Evolutionary conservation across 2,113 vertebrate genomes (phyloP).

Genomic region (Reinhardtius hippoglossoides): DNA sequence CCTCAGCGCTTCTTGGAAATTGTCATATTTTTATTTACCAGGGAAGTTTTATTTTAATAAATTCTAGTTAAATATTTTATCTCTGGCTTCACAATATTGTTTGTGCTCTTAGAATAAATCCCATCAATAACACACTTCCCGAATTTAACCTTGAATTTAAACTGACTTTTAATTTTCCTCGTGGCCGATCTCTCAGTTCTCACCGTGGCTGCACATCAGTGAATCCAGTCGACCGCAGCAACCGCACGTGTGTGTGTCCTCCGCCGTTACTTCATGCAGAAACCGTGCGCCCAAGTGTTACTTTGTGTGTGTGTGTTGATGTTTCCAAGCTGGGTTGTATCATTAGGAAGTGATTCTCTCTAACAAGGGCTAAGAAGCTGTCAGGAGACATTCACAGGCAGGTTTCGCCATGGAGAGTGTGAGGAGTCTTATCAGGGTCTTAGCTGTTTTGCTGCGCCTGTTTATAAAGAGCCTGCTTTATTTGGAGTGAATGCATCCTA

Average conservation of each 20-base stretch:
- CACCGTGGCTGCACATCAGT: constrained; percentile 6
- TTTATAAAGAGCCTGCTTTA: constrained; percentile 80
- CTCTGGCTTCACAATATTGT: no score
- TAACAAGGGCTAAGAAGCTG: constrained; percentile 83
- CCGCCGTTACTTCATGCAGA: constrained; percentile 24
- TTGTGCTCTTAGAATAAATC: no score
- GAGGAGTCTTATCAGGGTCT: constrained; percentile 83
- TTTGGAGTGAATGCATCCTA: constrained; percentile 83
- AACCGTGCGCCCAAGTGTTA: constrained; percentile 67
- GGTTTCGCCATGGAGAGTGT: constrained; percentile 82
- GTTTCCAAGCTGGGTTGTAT: constrained; percentile 78
- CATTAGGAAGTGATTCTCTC: constrained; percentile 80
- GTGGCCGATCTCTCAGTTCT: background rate
- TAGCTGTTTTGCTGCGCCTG: constrained; percentile 80
- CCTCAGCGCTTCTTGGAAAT: no score
- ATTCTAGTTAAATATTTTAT: no score
- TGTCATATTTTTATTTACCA: no score
- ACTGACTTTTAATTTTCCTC: background rate
- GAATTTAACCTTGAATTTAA: no score
- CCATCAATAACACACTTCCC: no score
- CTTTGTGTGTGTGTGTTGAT: constrained; percentile 75
- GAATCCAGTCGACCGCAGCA: constrained; percentile 27
- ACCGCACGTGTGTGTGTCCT: constrained; percentile 30
- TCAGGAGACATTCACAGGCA: constrained; percentile 83
- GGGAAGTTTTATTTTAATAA: no score